Base-by-base conservation (phyloP, 2,113 vertebrate genomes). In the Xenopus borealis region DNA sequence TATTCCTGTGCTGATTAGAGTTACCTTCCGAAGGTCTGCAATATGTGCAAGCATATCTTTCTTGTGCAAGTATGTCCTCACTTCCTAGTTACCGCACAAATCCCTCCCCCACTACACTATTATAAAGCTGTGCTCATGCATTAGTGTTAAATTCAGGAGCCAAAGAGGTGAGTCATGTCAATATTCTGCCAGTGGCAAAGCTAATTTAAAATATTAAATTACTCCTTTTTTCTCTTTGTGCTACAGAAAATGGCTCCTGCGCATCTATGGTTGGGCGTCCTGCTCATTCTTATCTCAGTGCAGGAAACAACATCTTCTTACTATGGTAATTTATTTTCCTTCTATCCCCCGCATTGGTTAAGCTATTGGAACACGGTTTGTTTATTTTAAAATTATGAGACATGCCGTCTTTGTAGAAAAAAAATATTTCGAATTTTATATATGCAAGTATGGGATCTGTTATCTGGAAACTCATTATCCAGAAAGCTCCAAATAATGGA, bases 311-410 rank as follows among this genome's bases (percentile, higher is more conserved):
- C n/a, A 53, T 69, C 73, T 16, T 62, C 73, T 20, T 76, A 53
- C 47, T 76, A 76, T 20, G 73, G 73, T 76, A 76, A 63, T 20
- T 52, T n/a, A 9, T 53, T 52, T 20, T 62, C n/a, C 11, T 10
- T 27, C 19, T 27, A 62, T 23, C 19, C 13, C 57, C 17, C 3
- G 47, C 47, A 50, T 12, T 12, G 10, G 14, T 16, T 50, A 16
- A 13, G 12, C 46, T 47, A 47, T 47, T 47, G 1, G 14, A 4
- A 13, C 4, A 16, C 47, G 3, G 14, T 16, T 13, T 47, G 12
- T 47, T 47, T 47, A 47, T 12, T 8, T 50, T 50, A 12, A 50
- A 9, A 12, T 50, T 50, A 50, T 50, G 11, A 50, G 14, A 27
- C 23, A 3, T 27, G 23, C 23, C 23, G 3, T 2, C 23, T 27